Percentiles rank a stretch among this genome's conserved stretches.
Evolutionary conservation across 1,140 invertebrate species (phyloP).

Genomic region (Parasteatoda tepidariorum): DNA sequence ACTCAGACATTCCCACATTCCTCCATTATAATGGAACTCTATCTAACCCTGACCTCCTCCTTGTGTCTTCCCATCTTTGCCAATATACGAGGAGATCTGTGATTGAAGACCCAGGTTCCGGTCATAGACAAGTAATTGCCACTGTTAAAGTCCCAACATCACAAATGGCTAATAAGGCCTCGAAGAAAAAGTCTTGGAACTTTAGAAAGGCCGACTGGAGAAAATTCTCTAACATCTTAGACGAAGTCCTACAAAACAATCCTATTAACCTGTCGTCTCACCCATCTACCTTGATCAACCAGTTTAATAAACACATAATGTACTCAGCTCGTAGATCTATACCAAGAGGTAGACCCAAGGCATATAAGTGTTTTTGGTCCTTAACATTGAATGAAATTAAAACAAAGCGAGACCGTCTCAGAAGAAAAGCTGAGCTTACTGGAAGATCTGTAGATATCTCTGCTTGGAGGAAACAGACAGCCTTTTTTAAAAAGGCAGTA

Average conservation of each 20-base stretch:
- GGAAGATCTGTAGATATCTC: not conserved
- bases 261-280: no score
- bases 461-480: not conserved
- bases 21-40: not conserved
- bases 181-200: no score
- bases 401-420: not conserved
- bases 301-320: no score
- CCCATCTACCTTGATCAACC: no score
- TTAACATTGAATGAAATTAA: not conserved
- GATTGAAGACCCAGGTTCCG: slow-evolving; percentile 7
- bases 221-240: no score
- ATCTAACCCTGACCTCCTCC: not conserved
- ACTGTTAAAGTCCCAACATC: no score
- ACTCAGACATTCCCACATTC: not conserved
- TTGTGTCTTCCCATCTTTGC: slow-evolving; percentile 8
- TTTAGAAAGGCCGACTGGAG: no score
- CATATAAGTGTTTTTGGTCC: not conserved
- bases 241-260: no score
- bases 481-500: not conserved
- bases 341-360: no score
- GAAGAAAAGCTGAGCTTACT: not conserved
- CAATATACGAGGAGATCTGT: not conserved
- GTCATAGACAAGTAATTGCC: not conserved
- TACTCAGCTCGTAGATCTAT: no score
- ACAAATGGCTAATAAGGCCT: no score